Evolutionary conservation across 2,113 vertebrate species (phyloP), one percentile per base, ranked within the genome.

Genomic region (Calidris pugnax): DNA sequence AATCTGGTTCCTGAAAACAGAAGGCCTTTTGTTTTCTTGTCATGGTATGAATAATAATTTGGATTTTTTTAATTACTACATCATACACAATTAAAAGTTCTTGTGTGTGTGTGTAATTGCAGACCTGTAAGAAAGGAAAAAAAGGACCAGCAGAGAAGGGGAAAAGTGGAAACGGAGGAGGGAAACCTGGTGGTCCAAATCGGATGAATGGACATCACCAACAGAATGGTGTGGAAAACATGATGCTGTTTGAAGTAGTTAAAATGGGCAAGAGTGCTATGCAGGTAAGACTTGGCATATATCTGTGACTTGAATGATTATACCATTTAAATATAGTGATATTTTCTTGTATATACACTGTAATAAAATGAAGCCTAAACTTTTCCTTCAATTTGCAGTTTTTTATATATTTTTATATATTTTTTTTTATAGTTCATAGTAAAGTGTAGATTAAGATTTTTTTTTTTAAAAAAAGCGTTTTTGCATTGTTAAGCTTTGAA

Each of bases 181-280:
- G 98, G 86, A 99, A 99, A 83, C 98, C 98, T 55, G 93, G 97
- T 95, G 98, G 98, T 94, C 97, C 98, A 6, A 99, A 99, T 96
- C 99, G 99, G 98, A 98, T 99, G 98, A 99, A 99, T 98, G 99
- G 99, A 96, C 99, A 99, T 98, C 99, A 99, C 94, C 99, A 99
- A 96, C 99, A 99, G 98, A 99, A 99, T 98, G 99, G 99, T 98
- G 99, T 99, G 98, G 99, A 99, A 98, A 99, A 99, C 98, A 99
- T 99, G 98, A 99, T 99, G 99, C 98, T 99, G 91, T 99, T 99
- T 97, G 99, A 99, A 97, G 99, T 99, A 93, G 99, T 99, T 64
- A 99, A 99, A 98, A 98, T 99, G 98, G 99, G 99, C 96, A 99
- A 99, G 98, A 99, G 99, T 98, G 99, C 99, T 98, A 99, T 99